Evolutionary conservation across 2,797 vertebrate genomes (phyloP).

Genomic region (Acanthurus tractus): DNA sequence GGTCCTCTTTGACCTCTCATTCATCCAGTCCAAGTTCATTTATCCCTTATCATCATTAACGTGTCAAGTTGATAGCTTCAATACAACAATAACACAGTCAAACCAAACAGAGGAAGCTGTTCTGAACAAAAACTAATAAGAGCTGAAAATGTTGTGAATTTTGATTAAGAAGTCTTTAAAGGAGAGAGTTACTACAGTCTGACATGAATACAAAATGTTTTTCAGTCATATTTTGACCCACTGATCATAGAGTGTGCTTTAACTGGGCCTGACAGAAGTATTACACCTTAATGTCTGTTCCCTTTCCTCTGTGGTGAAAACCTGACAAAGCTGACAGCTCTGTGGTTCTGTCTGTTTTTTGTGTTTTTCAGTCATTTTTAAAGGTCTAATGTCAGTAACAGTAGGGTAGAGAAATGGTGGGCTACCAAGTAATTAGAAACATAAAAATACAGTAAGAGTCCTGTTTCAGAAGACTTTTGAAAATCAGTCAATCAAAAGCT

Average conservation of each 20-base stretch:
- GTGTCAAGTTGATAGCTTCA: conserved; percentile 2
- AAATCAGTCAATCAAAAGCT: neutral
- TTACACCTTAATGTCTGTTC: conserved; percentile 14
- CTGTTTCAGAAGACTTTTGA: neutral
- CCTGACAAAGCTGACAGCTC: conserved; percentile 7
- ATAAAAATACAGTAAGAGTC: neutral
- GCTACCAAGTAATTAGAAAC: neutral
- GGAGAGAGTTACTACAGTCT: conserved; percentile 13
- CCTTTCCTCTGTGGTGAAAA: conserved; percentile 22
- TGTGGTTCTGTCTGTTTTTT: conserved; percentile 1
- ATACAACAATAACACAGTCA: neutral
- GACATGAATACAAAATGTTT: neutral
- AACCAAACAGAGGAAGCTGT: conserved; percentile 3
- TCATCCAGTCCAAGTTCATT: neutral
- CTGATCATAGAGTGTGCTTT: neutral
- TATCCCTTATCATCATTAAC: conserved; percentile 18
- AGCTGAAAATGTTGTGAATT: conserved; percentile 2
- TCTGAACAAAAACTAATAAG: conserved; percentile 3
- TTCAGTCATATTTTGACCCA: neutral
- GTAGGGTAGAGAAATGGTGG: neutral
- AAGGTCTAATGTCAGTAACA: neutral
- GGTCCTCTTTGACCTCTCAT: neutral
- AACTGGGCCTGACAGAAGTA: neutral
- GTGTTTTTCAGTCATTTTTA: neutral
- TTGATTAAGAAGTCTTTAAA: conserved; percentile 14